phyloP scores from a whole-genome alignment of 2,113 vertebrate species.

The Mola mola region DNA sequence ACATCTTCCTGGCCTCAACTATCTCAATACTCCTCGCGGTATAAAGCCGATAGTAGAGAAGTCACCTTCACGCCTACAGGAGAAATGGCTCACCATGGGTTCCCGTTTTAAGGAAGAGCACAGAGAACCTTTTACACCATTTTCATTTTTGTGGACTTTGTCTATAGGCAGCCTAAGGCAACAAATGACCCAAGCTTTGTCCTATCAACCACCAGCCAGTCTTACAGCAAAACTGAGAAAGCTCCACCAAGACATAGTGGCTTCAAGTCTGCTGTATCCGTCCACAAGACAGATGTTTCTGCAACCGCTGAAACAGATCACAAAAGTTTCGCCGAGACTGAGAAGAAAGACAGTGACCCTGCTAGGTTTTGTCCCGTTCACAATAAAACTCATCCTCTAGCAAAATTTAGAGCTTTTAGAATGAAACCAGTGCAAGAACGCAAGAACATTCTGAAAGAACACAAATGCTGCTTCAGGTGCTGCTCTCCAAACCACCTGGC shows the following conservation, averaged over 20 bases:
- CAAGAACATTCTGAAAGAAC: constrained; percentile 13
- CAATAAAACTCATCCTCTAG: constrained; percentile 30
- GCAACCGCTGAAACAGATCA: no score
- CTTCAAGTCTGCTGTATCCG: constrained; percentile 5
- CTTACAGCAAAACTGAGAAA: neutral
- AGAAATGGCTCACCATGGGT: constrained; percentile 8
- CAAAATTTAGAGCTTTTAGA: constrained; percentile 32
- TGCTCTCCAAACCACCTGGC: no score
- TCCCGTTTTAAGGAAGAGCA: constrained; percentile 7
- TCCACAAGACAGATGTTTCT: constrained; percentile 41
- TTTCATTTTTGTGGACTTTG: constrained; percentile 9
- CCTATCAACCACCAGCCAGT: neutral
- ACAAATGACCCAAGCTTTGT: constrained; percentile 25
- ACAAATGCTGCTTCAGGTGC: constrained; percentile 16
- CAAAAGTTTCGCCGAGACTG: no score
- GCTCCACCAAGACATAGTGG: neutral
- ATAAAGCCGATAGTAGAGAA: constrained; percentile 16
- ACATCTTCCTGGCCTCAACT: constrained; percentile 22
- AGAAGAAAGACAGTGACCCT: no score
- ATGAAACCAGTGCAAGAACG: constrained; percentile 23
- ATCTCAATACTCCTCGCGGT: constrained; percentile 16
- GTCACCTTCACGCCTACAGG: neutral
- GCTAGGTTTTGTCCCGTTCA: no score
- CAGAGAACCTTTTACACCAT: neutral
- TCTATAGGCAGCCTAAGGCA: constrained; percentile 4